These are phyloP conservation scores for Orchesellides sinensis DNA, from an alignment of 2,888 invertebrate species.

Conservation along the genomic window DNA sequence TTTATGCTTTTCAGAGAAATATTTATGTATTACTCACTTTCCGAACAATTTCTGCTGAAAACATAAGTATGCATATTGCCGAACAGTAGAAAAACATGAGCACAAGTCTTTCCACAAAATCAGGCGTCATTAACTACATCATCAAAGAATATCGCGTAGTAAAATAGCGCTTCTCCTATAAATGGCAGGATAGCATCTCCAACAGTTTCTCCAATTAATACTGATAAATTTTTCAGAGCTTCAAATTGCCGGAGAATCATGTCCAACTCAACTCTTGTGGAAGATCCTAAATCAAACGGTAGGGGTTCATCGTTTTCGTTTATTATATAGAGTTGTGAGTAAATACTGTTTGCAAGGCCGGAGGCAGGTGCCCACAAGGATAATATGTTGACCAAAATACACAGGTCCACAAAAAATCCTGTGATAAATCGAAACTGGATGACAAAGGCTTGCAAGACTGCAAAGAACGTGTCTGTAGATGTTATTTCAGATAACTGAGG, in stretches of 20 bases:
- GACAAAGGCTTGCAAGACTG: slow-evolving; percentile 19
- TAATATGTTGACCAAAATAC: slow-evolving; percentile 23
- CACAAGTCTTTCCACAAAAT: slow-evolving; percentile 16
- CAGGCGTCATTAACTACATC: slow-evolving; percentile 21
- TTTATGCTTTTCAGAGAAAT: neutral
- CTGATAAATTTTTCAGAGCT: slow-evolving; percentile 31
- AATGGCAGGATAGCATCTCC: slow-evolving; percentile 24
- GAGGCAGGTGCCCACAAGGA: slow-evolving; percentile 34
- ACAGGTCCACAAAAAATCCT: slow-evolving; percentile 42
- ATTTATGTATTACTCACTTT: slow-evolving; percentile 11
- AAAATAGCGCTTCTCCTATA: slow-evolving; percentile 50
- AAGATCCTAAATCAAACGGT: neutral
- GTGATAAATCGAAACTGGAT: slow-evolving; percentile 25
- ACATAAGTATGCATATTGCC: slow-evolving; percentile 34
- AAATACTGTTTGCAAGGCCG: neutral
- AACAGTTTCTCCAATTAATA: slow-evolving; percentile 32
- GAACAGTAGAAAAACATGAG: slow-evolving; percentile 37
- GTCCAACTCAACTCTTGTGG: slow-evolving; percentile 14
- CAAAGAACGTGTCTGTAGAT: neutral
- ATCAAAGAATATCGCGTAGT: slow-evolving; percentile 44
- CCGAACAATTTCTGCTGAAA: slow-evolving; percentile 49
- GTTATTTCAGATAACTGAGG: neutral
- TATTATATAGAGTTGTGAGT: slow-evolving; percentile 14
- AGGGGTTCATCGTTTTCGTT: neutral
- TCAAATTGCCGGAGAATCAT: slow-evolving; percentile 25